Percentiles rank a stretch among this genome's conserved stretches.
Evolutionary conservation across 2,113 vertebrate genomes (phyloP).

Genomic region (Leptobrachium leishanense): DNA sequence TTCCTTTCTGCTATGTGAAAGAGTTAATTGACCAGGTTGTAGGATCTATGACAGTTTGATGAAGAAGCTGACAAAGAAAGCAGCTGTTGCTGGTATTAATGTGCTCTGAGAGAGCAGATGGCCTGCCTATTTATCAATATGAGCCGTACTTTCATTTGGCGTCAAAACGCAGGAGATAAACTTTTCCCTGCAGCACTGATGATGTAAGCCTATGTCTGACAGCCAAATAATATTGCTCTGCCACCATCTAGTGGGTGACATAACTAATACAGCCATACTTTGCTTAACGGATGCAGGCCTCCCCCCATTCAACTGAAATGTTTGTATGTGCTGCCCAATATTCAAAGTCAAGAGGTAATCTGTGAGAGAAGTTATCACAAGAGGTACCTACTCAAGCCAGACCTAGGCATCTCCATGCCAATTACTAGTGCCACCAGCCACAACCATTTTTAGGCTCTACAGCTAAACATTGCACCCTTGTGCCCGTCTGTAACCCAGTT

Average conservation of each 20-base stretch:
- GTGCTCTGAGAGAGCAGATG: slow-evolving; percentile 44
- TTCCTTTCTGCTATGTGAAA: neutral
- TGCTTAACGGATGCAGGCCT: neutral
- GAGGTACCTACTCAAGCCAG: too few relatives aligned
- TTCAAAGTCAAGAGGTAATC: too few relatives aligned
- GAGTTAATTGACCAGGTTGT: slow-evolving; percentile 37
- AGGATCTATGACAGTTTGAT: slow-evolving; percentile 43
- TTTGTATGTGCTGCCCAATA: too few relatives aligned
- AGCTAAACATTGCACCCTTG: too few relatives aligned
- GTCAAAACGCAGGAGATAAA: slow-evolving; percentile 30
- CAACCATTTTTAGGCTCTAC: too few relatives aligned
- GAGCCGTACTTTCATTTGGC: slow-evolving; percentile 44
- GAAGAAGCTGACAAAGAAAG: slow-evolving; percentile 45
- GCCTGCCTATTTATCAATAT: slow-evolving; percentile 47
- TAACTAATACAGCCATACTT: neutral
- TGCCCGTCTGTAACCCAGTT: too few relatives aligned
- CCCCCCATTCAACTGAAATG: too few relatives aligned
- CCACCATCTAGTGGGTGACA: slow-evolving; percentile 25
- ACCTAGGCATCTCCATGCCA: too few relatives aligned
- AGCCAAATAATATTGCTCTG: neutral
- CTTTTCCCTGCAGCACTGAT: slow-evolving; percentile 50
- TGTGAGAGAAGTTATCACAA: too few relatives aligned
- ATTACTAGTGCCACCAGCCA: too few relatives aligned
- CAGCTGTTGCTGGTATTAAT: slow-evolving; percentile 44
- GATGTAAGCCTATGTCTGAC: slow-evolving; percentile 56